Evolutionary conservation across 2,797 vertebrate genomes (phyloP).

Genomic region (Darevskia mixta): DNA sequence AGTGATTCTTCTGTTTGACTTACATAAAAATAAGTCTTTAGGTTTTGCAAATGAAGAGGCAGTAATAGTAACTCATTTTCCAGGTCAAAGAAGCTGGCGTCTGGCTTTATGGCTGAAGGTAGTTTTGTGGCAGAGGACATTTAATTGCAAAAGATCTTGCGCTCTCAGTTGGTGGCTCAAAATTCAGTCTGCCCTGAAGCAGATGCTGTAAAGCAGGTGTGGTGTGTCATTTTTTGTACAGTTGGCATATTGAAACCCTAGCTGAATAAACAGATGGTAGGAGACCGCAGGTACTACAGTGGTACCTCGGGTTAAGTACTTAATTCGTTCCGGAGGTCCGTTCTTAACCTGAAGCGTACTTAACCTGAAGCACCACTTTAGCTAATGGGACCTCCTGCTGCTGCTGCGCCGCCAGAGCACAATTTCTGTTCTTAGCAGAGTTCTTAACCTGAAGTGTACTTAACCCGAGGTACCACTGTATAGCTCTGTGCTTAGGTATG

Average conservation of each 20-base stretch:
- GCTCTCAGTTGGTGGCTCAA: neutral
- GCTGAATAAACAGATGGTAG: constrained; percentile 5
- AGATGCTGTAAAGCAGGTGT: constrained; percentile 31
- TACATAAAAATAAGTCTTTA: neutral
- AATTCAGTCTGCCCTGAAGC: constrained; percentile 14
- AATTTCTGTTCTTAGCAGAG: too few relatives aligned
- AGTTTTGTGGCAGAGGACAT: neutral
- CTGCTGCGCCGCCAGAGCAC: too few relatives aligned
- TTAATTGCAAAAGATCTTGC: constrained; percentile 1
- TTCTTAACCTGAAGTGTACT: too few relatives aligned
- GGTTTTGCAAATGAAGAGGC: neutral
- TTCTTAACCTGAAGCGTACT: too few relatives aligned
- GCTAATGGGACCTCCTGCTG: too few relatives aligned
- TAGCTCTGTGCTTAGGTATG: neutral
- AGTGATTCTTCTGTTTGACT: neutral
- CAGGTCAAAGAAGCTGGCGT: neutral
- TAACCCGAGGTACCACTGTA: neutral
- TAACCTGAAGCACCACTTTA: too few relatives aligned
- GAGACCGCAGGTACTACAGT: neutral
- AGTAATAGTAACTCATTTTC: neutral
- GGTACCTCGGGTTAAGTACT: too few relatives aligned
- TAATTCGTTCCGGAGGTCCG: too few relatives aligned
- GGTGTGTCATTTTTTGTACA: neutral
- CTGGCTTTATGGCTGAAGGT: neutral
- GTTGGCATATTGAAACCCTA: constrained; percentile 1